Percentiles rank a stretch among this genome's conserved stretches.
Evolutionary conservation across 2,113 vertebrate genomes (phyloP).

Genomic region (Cheilinus undulatus): DNA sequence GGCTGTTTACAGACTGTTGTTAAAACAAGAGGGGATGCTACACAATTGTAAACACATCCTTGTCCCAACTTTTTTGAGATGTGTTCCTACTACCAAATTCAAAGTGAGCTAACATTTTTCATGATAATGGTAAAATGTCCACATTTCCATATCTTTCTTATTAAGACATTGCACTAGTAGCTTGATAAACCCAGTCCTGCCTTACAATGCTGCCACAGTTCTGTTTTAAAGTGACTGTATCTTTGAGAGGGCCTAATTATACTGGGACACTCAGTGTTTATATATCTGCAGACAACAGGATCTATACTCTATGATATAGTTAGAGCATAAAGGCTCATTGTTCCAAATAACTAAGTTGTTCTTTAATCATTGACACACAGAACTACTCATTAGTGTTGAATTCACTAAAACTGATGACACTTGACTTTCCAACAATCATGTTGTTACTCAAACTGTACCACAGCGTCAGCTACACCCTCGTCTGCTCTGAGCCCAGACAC

Average conservation of each 20-base stretch:
- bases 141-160: no score
- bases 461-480: slow-evolving; percentile 24
- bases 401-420: slow-evolving; percentile 32
- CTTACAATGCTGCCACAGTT: not conserved
- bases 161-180: not conserved
- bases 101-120: no score
- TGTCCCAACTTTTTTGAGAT: no score
- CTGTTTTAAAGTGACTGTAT: not conserved
- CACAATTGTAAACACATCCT: no score
- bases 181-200: not conserved
- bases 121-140: no score
- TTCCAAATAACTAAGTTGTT: slow-evolving; percentile 5
- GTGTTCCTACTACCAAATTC: no score
- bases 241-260: not conserved
- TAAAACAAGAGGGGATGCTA: no score
- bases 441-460: slow-evolving; percentile 30
- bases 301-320: not conserved
- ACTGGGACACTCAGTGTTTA: no score
- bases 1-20: no score
- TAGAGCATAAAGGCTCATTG: not conserved
- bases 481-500: slow-evolving; percentile 18
- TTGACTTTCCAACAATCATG: slow-evolving; percentile 13
- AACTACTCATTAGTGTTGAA: slow-evolving; percentile 17
- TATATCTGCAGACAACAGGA: not conserved
- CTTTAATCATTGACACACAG: slow-evolving; percentile 9